These are phyloP conservation scores for Pungitius pungitius DNA, from an alignment of 2,113 vertebrate species.

Conservation along the genomic window DNA sequence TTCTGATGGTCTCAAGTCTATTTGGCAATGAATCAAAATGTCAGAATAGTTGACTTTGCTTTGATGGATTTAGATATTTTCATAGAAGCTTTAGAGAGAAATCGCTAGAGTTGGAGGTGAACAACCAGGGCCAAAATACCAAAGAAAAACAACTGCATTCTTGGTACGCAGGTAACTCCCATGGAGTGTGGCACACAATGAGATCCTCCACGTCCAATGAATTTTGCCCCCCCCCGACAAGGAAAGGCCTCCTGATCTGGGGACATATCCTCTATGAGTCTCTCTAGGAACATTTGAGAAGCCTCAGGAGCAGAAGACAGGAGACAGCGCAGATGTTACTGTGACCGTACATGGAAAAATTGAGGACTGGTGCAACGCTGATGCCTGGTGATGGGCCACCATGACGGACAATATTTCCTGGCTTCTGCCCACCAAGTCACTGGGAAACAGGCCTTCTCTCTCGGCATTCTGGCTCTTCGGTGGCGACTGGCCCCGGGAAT, in stretches of 20 bases:
- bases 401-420: constrained; percentile 54
- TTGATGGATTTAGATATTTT: constrained; percentile 15
- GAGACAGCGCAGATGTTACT: constrained; percentile 1
- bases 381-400: constrained; percentile 42
- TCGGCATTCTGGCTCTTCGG: constrained; percentile 57
- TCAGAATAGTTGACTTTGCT: constrained; percentile 13
- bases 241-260: constrained; percentile 46
- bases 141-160: constrained; percentile 13
- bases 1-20: constrained; percentile 30
- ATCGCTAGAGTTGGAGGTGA: not conserved
- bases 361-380: constrained; percentile 28
- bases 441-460: constrained; percentile 58
- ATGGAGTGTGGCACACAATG: constrained; percentile 23
- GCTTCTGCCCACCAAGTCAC: constrained; percentile 43
- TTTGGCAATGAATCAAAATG: constrained; percentile 23
- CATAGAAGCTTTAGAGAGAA: constrained; percentile 11
- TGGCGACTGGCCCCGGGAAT: constrained; percentile 72
- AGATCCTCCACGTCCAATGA: constrained; percentile 21
- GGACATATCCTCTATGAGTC: constrained; percentile 29
- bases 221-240: constrained; percentile 33
- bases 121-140: not conserved
- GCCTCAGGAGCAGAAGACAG: constrained; percentile 13
- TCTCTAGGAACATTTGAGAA: constrained; percentile 42
- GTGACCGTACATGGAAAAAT: constrained; percentile 61
- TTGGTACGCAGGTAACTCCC: constrained; percentile 16